phyloP scores from a whole-genome alignment of 2,113 vertebrate species.

The cat (Felis catus) region DNA sequence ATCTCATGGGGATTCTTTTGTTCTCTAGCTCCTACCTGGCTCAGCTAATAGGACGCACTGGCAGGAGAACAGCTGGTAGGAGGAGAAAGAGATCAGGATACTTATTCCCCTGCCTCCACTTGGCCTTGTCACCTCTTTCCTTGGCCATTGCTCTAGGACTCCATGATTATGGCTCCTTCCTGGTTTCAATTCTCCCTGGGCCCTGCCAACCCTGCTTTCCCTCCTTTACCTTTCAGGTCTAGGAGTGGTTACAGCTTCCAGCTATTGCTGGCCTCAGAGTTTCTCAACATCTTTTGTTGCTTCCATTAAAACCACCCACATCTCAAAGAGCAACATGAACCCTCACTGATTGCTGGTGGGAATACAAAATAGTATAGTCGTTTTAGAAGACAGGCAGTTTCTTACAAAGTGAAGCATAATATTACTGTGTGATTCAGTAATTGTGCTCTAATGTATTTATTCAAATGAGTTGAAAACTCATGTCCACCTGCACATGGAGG shows the following conservation, averaged over 20 bases:
- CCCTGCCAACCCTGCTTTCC: background rate
- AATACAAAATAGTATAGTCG: background rate
- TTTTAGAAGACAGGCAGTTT: background rate
- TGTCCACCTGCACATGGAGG: background rate
- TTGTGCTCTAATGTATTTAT: background rate
- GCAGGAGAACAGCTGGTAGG: background rate
- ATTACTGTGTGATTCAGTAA: background rate
- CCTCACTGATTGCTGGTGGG: background rate
- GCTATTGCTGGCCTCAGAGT: background rate
- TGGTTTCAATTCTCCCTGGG: background rate
- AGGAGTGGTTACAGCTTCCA: background rate
- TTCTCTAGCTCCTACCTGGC: background rate
- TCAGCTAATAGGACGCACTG: background rate
- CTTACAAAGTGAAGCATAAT: background rate
- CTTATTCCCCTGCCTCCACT: background rate
- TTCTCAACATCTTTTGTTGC: background rate
- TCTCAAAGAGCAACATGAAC: background rate
- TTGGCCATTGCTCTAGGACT: background rate
- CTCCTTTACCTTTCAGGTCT: background rate
- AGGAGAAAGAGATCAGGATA: background rate
- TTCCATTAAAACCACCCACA: background rate
- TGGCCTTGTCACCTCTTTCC: background rate
- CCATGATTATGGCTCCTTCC: background rate
- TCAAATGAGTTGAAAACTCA: background rate
- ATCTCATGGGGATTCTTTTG: background rate